A percentile compares a stretch with the other conserved stretches of the same genome.
Conservation (phyloP, 2,888 invertebrate genomes). For the Xestoiulus laeticollis region DNA sequence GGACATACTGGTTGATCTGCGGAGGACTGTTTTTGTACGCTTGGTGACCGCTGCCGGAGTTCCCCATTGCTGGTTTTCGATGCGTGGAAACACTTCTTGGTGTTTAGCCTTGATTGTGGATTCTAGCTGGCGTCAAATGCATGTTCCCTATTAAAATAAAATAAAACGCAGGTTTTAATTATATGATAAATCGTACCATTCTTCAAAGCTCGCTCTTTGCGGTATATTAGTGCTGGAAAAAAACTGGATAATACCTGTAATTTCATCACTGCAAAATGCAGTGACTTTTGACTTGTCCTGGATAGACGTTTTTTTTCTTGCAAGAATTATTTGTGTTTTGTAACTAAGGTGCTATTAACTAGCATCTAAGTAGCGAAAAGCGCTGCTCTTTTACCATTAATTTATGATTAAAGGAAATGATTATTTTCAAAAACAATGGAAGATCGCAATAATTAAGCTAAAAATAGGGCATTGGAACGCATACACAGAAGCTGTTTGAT, state of each 20-base stretch:
- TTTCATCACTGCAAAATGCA: not conserved
- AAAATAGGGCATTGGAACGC: slow-evolving; percentile 6
- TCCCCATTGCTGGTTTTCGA: not conserved
- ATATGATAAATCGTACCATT: not conserved
- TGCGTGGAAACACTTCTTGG: not conserved
- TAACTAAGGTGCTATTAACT: not conserved
- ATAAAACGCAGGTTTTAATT: not conserved
- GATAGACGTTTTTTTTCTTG: not conserved
- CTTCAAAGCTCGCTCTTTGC: not conserved
- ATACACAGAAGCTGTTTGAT: not conserved
- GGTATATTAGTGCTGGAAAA: not conserved
- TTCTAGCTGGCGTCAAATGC: not conserved
- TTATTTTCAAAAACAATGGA: not conserved
- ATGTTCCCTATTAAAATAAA: not conserved
- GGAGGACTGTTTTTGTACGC: slow-evolving; percentile 51
- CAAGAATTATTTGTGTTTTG: not conserved
- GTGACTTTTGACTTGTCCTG: not conserved
- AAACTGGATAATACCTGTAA: slow-evolving; percentile 17
- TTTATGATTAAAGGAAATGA: slow-evolving; percentile 15
- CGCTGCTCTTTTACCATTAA: not conserved
- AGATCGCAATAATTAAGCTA: not conserved
- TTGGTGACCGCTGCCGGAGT: slow-evolving; percentile 16
- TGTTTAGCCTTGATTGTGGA: too few relatives aligned
- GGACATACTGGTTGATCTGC: slow-evolving; percentile 44
- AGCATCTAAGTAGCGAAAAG: not conserved